Conservation (phyloP, 2,888 invertebrate genomes). For the Branchinecta sandiegonensis region DNA sequence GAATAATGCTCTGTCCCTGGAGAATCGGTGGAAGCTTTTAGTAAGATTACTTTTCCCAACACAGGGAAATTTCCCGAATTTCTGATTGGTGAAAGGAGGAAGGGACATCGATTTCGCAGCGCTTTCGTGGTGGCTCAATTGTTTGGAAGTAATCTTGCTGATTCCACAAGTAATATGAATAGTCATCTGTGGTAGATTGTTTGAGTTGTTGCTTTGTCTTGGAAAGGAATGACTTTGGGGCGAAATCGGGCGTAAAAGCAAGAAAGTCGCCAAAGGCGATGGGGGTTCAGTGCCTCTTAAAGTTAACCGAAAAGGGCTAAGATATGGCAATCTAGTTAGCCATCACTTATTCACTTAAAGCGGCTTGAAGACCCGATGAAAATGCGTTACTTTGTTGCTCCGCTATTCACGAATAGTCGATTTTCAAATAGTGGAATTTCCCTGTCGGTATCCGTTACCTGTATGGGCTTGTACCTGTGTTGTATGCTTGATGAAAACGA, state of each 20-base stretch:
- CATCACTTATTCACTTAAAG: too few species aligned
- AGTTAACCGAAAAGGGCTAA: too few species aligned
- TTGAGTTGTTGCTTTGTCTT: background rate
- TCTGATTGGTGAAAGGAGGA: conserved; percentile 10
- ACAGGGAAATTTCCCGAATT: background rate
- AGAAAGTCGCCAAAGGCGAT: too few species aligned
- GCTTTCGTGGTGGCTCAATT: conserved; percentile 3
- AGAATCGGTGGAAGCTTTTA: conserved; percentile 12
- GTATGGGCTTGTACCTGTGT: too few species aligned
- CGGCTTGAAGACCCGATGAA: too few species aligned
- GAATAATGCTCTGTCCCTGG: conserved; percentile 1
- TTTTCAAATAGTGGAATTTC: too few species aligned
- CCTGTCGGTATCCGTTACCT: too few species aligned
- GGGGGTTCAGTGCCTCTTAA: too few species aligned
- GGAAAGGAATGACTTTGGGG: background rate
- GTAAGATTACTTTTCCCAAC: conserved; percentile 16
- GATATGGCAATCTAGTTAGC: too few species aligned
- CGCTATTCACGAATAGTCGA: too few species aligned
- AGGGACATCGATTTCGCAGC: background rate
- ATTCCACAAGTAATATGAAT: conserved; percentile 15
- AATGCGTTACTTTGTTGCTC: too few species aligned
- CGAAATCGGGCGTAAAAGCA: background rate
- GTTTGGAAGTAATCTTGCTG: conserved; percentile 15
- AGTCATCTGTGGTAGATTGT: conserved; percentile 5
- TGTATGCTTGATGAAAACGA: too few species aligned